Evolutionary conservation across 2,113 vertebrate genomes (phyloP), one percentile per base, ranked within the genome.

Genomic region (Sinocyclocheilus maitianheensis): DNA sequence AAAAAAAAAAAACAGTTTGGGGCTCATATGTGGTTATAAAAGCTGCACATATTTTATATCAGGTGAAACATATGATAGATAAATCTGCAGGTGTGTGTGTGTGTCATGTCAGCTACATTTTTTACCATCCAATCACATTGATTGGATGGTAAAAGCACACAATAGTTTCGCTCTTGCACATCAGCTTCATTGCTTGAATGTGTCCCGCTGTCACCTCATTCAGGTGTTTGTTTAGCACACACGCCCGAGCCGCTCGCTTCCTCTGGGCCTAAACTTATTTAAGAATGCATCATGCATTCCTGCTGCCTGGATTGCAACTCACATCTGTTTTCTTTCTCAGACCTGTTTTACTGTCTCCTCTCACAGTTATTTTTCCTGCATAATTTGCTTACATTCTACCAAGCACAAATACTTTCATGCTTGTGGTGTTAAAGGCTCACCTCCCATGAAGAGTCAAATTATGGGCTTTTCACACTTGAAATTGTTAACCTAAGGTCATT

Each of bases 181-280:
- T 60, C 53, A 60, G 77, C 8, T 67, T 13, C 40, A 63, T 48
- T 7, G 2, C n/a, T 20, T 43, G 60, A 48, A 65, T 7, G 60
- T 30, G 40, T 65, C 5, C 60, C 1, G 7, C 58, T 71, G 43
- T 58, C 22, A 69, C 81, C 78, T 84, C 77, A 83, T 87, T 83
- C 85, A 84, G 82, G 72, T 79, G 65, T 86, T 77, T 48, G 71
- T 85, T 77, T 26, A 75, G n/a, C 37, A 62, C 75, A 87, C 84
- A 81, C 81, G 20, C 85, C 83, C 81, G 62, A 69, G 26, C 16
- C 2, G 22, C 37, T 24, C 20, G 67, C 72, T 85, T 88, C 72
- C 77, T 78, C 65, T 48, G 22, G 63, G 60, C 11, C 48, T 77
- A 84, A 58, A 60, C 8, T 16, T 48, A 55, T 20, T 34, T 55